Evolutionary conservation across 2,113 vertebrate genomes (phyloP), one percentile per base, ranked within the genome.

Genomic region (Gymnocephalus cernua): DNA sequence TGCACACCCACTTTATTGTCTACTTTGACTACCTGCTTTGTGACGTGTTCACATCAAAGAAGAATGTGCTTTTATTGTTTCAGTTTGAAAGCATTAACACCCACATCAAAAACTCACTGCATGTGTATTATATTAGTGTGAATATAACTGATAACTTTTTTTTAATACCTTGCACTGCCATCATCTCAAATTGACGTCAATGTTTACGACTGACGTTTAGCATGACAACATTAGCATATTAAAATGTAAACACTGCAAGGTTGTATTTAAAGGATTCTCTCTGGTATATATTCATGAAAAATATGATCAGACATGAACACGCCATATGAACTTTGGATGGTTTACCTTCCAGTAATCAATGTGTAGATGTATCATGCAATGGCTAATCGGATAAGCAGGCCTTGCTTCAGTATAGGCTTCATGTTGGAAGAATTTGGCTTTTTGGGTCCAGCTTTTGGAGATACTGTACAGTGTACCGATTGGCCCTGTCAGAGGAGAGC

Each of bases 31-130:
- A 47, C 76, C 48, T 77, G 53, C 15, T 54, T 64, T 38, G 21
- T 23, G 63, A 57, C 38, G 47, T 29, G 32, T 51, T 73, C 63
- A 57, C 32, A 14, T 63, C 54, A 77, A 29, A 73, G 72, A 73
- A 62, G 27, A 50, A 54, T 21, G 21, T 19, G 6, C 58, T 50
- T 57, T 63, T 4, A 50, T 44, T 59, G 47, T 54, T 47, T 79
- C 56, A 62, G 19, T 21, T 38, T 35, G 18, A 64, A 35, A 50
- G n/a, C 32, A 44, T 61, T 47, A 66, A 63, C 64, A 23, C 27
- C 16, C 15, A 10, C 18, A 13, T 44, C 4, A 35, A 56, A 68
- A 54, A 4, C 35, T 10, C 9, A 10, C n/a, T 41, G 8, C 4
- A 1, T 21, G 4, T 51, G 8, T 41, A 9, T 45, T 23, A 14